Conservation (phyloP, 2,888 invertebrate genomes). For the Dilophus febrilis region DNA sequence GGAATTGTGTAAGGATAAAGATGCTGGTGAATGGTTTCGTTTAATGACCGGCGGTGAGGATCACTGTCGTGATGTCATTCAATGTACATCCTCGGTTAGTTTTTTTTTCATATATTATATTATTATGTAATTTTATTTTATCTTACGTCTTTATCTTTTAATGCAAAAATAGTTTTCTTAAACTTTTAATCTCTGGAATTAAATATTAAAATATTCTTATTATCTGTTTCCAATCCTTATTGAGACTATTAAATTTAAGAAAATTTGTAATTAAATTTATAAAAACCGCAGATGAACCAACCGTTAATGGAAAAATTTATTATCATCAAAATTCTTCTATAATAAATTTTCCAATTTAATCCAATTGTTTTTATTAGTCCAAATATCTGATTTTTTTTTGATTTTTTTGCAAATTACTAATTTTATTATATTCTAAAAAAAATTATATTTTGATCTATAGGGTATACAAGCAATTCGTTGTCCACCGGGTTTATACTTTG, state of each 20-base stretch:
- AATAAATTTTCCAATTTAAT: too few species aligned
- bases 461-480: conserved; percentile 86
- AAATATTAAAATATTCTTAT: too few species aligned
- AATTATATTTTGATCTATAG: conserved; percentile 31
- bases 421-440: background rate
- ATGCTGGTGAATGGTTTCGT: conserved; percentile 90
- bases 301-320: too few species aligned
- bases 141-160: background rate
- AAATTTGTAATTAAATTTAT: too few species aligned
- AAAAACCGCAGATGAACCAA: too few species aligned
- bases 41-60: conserved; percentile 78
- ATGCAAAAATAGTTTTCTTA: background rate
- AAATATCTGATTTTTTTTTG: too few species aligned
- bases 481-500: conserved; percentile 81
- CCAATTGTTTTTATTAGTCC: too few species aligned
- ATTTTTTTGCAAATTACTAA: too few species aligned
- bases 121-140: conserved; percentile 1
- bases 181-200: background rate
- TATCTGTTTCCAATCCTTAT: too few species aligned
- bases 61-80: conserved; percentile 87
- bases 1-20: conserved; percentile 85
- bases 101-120: background rate
- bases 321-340: too few species aligned
- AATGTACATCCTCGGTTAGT: conserved; percentile 81
- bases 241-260: too few species aligned